phyloP scores from a whole-genome alignment of 2,113 vertebrate species.

The Mirounga angustirostris region DNA sequence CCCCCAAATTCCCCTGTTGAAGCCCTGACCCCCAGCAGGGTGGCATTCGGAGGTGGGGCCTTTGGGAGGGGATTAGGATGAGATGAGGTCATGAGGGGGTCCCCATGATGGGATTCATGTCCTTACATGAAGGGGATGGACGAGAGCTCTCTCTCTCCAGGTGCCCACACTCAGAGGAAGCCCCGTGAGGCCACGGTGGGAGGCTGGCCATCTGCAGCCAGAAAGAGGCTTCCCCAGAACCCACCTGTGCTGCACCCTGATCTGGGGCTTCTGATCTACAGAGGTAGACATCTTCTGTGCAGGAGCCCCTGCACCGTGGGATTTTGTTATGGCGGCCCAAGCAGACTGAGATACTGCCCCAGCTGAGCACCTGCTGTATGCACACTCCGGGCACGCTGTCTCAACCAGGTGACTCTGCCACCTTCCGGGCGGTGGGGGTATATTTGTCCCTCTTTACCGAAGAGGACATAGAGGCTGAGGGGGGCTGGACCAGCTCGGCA shows the following conservation, averaged over 20 bases:
- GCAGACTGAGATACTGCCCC: background rate
- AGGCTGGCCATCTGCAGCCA: background rate
- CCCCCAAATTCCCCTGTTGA: accelerated
- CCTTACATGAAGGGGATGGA: background rate
- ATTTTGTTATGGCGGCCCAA: background rate
- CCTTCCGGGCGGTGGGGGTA: too few relatives aligned
- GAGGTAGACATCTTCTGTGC: background rate
- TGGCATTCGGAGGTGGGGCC: too few relatives aligned
- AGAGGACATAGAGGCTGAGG: background rate
- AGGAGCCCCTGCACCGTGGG: too few relatives aligned
- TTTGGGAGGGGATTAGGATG: accelerated
- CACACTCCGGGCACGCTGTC: accelerated
- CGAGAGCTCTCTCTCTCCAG: too few relatives aligned
- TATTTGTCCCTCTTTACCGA: background rate
- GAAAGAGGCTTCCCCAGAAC: background rate
- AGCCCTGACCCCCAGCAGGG: background rate
- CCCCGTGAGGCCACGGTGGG: accelerated
- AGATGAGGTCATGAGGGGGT: background rate
- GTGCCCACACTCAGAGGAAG: too few relatives aligned
- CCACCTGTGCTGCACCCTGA: background rate
- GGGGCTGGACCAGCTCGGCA: accelerated
- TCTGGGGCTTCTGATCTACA: background rate
- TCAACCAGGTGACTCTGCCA: background rate
- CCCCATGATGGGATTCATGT: accelerated
- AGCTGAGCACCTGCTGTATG: background rate